These are phyloP conservation scores for Lobophora halterata DNA, from an alignment of 2,888 invertebrate genomes.

Conservation along the genomic window DNA sequence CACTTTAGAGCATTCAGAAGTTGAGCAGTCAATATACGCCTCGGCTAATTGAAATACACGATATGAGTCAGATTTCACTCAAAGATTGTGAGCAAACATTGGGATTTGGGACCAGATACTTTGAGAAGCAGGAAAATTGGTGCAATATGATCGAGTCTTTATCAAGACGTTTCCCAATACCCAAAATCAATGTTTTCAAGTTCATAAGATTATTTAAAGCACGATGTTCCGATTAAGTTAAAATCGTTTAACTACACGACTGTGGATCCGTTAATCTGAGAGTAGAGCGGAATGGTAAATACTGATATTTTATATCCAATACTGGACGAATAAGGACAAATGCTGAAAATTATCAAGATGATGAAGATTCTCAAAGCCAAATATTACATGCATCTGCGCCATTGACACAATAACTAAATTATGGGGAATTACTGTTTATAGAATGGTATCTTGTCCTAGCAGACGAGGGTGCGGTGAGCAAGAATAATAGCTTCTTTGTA, in stretches of 20 bases:
- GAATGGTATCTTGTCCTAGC: constrained; percentile 39
- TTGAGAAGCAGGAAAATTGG: too few species aligned
- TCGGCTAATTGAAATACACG: constrained; percentile 14
- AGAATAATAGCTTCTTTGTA: constrained; percentile 51
- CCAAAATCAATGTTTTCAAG: too few species aligned
- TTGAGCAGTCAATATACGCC: constrained; percentile 9
- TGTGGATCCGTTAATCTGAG: too few species aligned
- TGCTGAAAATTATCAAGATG: constrained; percentile 39
- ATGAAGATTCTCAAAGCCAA: constrained; percentile 36
- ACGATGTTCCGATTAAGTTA: too few species aligned
- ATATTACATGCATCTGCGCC: constrained; percentile 54
- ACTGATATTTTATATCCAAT: too few species aligned
- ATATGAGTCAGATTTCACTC: constrained; percentile 17
- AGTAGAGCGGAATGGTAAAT: too few species aligned
- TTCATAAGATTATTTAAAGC: too few species aligned
- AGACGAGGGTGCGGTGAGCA: constrained; percentile 58
- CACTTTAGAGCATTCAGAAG: constrained; percentile 11
- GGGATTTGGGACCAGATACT: too few species aligned
- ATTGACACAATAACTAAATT: constrained; percentile 56
- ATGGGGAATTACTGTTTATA: constrained; percentile 48
- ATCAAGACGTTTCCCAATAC: too few species aligned
- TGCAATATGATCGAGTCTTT: too few species aligned
- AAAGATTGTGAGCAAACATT: constrained; percentile 9
- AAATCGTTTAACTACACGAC: too few species aligned
- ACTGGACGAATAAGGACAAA: too few species aligned